A percentile compares a stretch with the other conserved stretches of the same genome.
phyloP scores from a whole-genome alignment of 2,113 vertebrate genomes.

The Saguinus imperator region DNA sequence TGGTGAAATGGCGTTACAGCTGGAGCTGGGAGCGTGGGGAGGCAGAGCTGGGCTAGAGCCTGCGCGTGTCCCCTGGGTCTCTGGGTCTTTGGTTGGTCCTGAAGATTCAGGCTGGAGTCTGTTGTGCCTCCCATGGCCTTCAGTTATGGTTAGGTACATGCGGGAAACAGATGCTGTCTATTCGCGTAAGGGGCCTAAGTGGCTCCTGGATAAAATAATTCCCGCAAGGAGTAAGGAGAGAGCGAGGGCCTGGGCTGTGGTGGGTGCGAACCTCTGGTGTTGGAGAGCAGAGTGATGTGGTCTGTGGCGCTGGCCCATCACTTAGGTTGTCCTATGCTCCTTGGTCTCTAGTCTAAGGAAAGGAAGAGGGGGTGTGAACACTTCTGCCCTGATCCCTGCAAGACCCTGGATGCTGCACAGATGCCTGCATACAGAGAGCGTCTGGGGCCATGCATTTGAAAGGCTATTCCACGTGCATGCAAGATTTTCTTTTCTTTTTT shows the following conservation, averaged over 20 bases:
- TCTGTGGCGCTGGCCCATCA: fast-evolving
- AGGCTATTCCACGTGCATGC: fast-evolving
- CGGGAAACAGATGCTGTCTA: not conserved
- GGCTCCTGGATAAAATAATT: not conserved
- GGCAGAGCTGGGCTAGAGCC: not conserved
- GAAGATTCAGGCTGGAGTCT: not conserved
- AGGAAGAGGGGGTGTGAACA: not conserved
- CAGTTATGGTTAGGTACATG: not conserved
- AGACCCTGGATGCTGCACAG: not conserved
- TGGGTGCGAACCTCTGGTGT: not conserved
- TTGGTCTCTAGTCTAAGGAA: too few species aligned
- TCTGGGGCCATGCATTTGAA: not conserved
- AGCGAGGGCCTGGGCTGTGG: not conserved
- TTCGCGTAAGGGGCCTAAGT: not conserved
- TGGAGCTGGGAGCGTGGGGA: not conserved
- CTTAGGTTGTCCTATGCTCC: not conserved
- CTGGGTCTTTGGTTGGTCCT: not conserved
- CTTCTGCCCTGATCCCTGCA: not conserved
- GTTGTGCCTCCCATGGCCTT: not conserved
- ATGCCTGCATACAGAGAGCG: not conserved
- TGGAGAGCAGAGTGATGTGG: not conserved
- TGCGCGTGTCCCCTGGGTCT: not conserved
- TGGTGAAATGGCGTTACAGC: not conserved
- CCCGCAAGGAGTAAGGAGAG: not conserved
- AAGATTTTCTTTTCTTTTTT: not conserved